Conservation (phyloP, 2,888 invertebrate species). For the Sphecodes monilicornis region DNA sequence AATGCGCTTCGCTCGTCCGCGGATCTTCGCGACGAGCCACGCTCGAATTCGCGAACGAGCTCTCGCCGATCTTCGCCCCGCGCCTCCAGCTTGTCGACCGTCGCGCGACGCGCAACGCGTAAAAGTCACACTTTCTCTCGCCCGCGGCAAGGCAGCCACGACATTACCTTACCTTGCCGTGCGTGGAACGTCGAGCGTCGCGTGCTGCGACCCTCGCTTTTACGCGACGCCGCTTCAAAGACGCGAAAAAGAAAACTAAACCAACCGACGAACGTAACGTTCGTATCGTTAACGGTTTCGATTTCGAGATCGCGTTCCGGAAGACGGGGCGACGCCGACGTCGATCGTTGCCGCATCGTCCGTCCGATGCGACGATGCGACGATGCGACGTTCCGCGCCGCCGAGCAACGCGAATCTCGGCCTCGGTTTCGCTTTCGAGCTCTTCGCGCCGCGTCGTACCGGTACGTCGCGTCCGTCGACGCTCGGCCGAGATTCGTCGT, state of each 20-base stretch:
- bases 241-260: too few relatives aligned
- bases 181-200: background rate
- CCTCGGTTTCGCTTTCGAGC: background rate
- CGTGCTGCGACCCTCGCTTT: background rate
- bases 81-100: background rate
- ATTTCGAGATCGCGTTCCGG: background rate
- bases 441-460: background rate
- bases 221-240: background rate
- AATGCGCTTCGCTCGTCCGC: background rate
- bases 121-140: slow-evolving; percentile 76
- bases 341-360: background rate
- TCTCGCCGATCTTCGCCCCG: background rate
- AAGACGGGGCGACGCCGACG: background rate
- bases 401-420: slow-evolving; percentile 2
- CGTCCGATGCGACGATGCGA: background rate
- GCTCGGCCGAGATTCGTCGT: slow-evolving; percentile 9
- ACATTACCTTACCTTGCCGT: slow-evolving; percentile 42
- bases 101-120: slow-evolving; percentile 12
- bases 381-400: background rate
- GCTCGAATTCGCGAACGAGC: slow-evolving; percentile 4
- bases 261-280: too few relatives aligned
- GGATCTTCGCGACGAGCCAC: background rate
- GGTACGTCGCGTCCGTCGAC: background rate
- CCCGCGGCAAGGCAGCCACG: slow-evolving; percentile 77
- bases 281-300: background rate